Evolutionary conservation across 2,888 invertebrate species (phyloP).

Genomic region (Ormyrus labotus): DNA sequence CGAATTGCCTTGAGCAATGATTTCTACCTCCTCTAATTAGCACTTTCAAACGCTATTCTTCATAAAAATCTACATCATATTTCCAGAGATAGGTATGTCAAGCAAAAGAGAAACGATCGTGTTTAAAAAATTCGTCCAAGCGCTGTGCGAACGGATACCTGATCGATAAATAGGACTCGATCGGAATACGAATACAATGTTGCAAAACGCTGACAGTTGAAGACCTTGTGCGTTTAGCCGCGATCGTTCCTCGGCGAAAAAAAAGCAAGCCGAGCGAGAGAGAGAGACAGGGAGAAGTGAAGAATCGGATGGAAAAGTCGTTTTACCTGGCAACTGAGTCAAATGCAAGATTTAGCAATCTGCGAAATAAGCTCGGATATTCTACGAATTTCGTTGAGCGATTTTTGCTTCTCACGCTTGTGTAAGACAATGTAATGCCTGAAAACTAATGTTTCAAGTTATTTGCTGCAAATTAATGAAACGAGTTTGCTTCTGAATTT

Average conservation of each 20-base stretch:
- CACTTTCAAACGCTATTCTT: no score
- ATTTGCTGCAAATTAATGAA: no score
- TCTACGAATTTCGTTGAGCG: no score
- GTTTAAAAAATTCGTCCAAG: not conserved
- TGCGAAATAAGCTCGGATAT: not conserved
- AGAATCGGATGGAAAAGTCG: slow-evolving; percentile 33
- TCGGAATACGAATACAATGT: slow-evolving; percentile 39
- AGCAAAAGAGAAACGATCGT: not conserved
- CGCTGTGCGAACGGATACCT: not conserved
- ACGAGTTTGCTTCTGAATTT: no score
- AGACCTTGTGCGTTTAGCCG: slow-evolving; percentile 33
- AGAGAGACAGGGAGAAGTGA: not conserved
- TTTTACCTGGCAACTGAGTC: slow-evolving; percentile 10
- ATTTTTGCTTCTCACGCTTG: no score
- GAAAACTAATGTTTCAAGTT: no score
- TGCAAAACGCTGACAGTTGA: slow-evolving; percentile 35
- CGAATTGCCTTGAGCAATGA: no score
- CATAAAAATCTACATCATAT: no score
- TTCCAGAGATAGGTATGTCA: not conserved
- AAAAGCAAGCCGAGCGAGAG: not conserved
- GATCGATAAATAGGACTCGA: slow-evolving; percentile 23
- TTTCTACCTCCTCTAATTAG: no score
- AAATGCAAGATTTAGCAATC: slow-evolving; percentile 24
- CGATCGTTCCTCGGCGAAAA: not conserved
- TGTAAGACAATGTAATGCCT: no score